phyloP scores from a whole-genome alignment of 53 echinoderm and acorn worm species.

The Luidia sarsii region DNA sequence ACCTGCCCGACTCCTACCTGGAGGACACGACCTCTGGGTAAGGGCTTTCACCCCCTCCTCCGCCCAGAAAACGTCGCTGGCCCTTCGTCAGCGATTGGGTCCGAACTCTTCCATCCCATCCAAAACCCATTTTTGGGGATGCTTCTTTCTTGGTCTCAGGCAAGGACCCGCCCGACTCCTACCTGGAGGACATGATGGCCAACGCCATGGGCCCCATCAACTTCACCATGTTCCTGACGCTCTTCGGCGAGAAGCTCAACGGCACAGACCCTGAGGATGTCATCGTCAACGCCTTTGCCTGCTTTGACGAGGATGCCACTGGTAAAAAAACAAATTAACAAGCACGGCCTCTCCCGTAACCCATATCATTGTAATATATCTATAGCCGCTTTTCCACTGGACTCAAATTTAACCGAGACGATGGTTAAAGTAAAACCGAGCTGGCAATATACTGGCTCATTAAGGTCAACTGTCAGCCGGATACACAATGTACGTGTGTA shows the following conservation, averaged over 20 bases:
- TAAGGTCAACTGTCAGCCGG: too few relatives aligned
- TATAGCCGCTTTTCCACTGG: too few relatives aligned
- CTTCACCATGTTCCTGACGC: constrained; percentile 86
- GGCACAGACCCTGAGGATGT: constrained; percentile 85
- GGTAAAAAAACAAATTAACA: too few relatives aligned
- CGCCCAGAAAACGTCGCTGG: too few relatives aligned
- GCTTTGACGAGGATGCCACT: constrained; percentile 73
- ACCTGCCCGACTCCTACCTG: constrained; percentile 55
- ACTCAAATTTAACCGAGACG: too few relatives aligned
- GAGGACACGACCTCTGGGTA: constrained; percentile 78
- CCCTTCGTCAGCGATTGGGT: too few relatives aligned
- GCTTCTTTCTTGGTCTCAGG: constrained; percentile 17
- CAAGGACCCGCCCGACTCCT: constrained; percentile 59
- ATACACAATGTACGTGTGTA: too few relatives aligned
- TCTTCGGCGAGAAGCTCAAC: constrained; percentile 83
- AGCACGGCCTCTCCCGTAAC: too few relatives aligned
- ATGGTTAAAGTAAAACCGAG: too few relatives aligned
- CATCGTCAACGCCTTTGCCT: constrained; percentile 75
- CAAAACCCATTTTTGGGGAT: background rate
- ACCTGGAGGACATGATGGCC: constrained; percentile 77
- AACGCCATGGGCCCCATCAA: constrained; percentile 84
- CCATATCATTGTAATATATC: too few relatives aligned
- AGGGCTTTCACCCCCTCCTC: too few relatives aligned
- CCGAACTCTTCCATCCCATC: background rate
- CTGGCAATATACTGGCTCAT: too few relatives aligned